A percentile compares a stretch with the other conserved stretches of the same genome.
Evolutionary conservation across 2,113 vertebrate species (phyloP).

Genomic region (Macquaria australasica): DNA sequence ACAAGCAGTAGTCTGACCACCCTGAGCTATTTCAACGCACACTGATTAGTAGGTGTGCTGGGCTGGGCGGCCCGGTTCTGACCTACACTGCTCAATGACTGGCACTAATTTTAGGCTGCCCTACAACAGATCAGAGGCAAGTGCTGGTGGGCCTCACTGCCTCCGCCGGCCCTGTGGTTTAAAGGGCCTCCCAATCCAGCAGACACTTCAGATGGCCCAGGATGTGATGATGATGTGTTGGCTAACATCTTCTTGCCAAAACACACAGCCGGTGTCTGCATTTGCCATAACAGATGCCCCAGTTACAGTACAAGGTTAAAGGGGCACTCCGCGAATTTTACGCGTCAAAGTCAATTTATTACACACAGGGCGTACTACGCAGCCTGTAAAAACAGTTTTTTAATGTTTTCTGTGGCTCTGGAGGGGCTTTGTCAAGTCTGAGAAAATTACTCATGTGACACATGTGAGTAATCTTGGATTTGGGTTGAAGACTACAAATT

Average conservation of each 20-base stretch:
- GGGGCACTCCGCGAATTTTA: not conserved
- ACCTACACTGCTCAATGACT: slow-evolving; percentile 67
- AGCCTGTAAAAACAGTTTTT: slow-evolving; percentile 5
- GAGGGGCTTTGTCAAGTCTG: not conserved
- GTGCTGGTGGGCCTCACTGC: slow-evolving; percentile 55
- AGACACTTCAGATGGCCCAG: slow-evolving; percentile 38
- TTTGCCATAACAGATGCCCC: slow-evolving; percentile 6
- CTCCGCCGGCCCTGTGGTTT: slow-evolving; percentile 40
- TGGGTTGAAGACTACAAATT: not conserved
- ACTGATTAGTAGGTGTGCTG: slow-evolving; percentile 81
- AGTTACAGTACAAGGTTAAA: slow-evolving; percentile 29
- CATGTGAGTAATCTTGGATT: not conserved
- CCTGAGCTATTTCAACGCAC: slow-evolving; percentile 76
- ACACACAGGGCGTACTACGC: not conserved
- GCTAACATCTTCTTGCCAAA: slow-evolving; percentile 31
- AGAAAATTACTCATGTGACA: not conserved
- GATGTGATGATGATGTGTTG: slow-evolving; percentile 52
- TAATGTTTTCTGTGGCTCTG: not conserved
- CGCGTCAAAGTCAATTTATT: slow-evolving; percentile 23
- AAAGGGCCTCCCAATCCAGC: slow-evolving; percentile 28
- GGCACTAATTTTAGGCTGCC: slow-evolving; percentile 78
- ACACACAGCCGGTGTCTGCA: slow-evolving; percentile 24
- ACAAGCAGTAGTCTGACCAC: slow-evolving; percentile 66
- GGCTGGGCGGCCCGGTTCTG: slow-evolving; percentile 65
- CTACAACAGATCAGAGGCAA: slow-evolving; percentile 60